Percentiles rank a stretch among this genome's conserved stretches.
Evolutionary conservation across 2,113 vertebrate species (phyloP).

Genomic region (Gadus macrocephalus): DNA sequence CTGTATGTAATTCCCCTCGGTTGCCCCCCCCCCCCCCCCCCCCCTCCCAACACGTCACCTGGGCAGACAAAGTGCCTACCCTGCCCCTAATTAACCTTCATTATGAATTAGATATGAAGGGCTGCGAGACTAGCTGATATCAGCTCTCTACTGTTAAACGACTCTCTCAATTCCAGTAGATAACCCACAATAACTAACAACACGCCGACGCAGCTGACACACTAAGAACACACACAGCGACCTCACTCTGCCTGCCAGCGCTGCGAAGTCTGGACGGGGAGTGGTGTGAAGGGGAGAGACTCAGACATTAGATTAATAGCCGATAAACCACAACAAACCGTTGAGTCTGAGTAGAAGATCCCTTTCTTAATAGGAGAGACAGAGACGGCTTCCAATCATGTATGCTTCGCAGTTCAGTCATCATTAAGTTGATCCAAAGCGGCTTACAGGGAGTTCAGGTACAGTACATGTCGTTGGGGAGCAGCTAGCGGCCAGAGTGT

Average conservation of each 20-base stretch:
- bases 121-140: conserved; percentile 55
- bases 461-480: no score
- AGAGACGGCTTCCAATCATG: conserved; percentile 10
- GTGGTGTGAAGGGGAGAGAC: conserved; percentile 68
- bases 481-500: no score
- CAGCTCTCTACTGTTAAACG: conserved; percentile 39
- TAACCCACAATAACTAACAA: conserved; percentile 19
- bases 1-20: no score
- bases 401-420: not conserved
- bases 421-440: not conserved
- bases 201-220: conserved; percentile 13
- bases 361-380: no score
- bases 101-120: conserved; percentile 56
- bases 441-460: no score
- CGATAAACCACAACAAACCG: conserved; percentile 39
- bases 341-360: conserved; percentile 28
- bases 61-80: conserved; percentile 35
- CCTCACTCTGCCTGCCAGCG: no score
- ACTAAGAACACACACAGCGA: no score
- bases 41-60: not conserved
- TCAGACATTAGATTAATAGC: conserved; percentile 68
- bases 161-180: conserved; percentile 44
- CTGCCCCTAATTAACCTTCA: conserved; percentile 55
- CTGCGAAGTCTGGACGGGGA: conserved; percentile 41
- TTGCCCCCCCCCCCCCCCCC: conserved; percentile 12